Conservation (phyloP, 2,888 invertebrate genomes). For the Phlogophora meticulosa region DNA sequence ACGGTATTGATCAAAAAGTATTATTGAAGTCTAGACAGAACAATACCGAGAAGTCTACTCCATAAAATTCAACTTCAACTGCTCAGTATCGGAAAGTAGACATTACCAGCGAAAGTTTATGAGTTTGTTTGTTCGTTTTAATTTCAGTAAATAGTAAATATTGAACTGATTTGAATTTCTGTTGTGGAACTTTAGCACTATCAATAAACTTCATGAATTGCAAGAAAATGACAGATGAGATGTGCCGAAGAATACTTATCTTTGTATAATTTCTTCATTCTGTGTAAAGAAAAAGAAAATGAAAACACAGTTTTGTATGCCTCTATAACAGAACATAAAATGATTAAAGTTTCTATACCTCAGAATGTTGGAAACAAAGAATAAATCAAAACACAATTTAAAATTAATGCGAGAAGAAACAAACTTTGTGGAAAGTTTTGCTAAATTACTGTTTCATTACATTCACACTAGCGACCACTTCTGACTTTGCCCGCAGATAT, state of each 20-base stretch:
- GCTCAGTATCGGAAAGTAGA: conserved; percentile 1
- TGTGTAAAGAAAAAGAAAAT: not conserved
- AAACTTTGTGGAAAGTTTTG: conserved; percentile 35
- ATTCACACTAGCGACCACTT: conserved; percentile 28
- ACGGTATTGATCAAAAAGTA: conserved; percentile 3
- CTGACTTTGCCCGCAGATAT: conserved; percentile 21
- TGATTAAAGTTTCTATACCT: conserved; percentile 20
- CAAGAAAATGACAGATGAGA: not conserved
- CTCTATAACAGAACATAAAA: conserved; percentile 1
- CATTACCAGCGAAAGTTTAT: conserved; percentile 40
- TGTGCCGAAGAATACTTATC: not conserved
- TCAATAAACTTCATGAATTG: conserved; percentile 6
- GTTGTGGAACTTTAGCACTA: conserved; percentile 1
- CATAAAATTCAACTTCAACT: conserved; percentile 26
- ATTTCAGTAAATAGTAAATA: conserved; percentile 43
- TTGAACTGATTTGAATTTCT: conserved; percentile 36
- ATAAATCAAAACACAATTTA: conserved; percentile 52
- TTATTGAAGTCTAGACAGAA: conserved; percentile 43
- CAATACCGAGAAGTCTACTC: conserved; percentile 12
- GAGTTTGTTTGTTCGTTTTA: conserved; percentile 53
- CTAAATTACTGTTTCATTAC: conserved; percentile 47
- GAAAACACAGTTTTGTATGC: not conserved
- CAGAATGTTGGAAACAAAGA: conserved; percentile 30
- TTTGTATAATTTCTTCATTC: conserved; percentile 5
- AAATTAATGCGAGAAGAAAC: conserved; percentile 28